A percentile compares a stretch with the other conserved stretches of the same genome.
Conservation (phyloP, 2,113 vertebrate genomes). For the Podiceps cristatus region DNA sequence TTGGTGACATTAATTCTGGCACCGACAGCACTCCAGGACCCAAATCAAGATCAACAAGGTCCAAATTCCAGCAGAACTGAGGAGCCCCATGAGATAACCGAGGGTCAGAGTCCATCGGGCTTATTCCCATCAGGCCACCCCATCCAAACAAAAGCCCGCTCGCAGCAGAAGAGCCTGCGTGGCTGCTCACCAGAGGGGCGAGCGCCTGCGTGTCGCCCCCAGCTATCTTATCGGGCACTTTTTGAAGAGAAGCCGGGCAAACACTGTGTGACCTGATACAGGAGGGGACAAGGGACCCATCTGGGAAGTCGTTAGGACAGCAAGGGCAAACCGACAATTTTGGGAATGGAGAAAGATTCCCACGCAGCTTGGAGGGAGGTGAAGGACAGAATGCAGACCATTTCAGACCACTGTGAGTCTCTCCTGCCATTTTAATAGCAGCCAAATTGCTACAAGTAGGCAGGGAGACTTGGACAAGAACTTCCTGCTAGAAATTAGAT, state of each 20-base stretch:
- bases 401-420: background rate
- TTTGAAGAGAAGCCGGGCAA: constrained; percentile 7
- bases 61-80: constrained; percentile 19
- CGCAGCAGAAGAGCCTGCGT: background rate
- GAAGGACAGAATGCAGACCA: background rate
- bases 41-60: background rate
- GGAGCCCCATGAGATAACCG: background rate
- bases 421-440: background rate
- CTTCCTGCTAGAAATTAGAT: background rate
- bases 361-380: background rate
- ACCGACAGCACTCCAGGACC: background rate
- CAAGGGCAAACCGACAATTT: background rate
- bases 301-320: background rate
- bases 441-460: background rate
- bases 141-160: background rate
- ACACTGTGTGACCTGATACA: background rate
- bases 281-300: background rate
- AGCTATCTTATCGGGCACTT: constrained; percentile 10
- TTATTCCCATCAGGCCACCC: background rate
- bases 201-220: background rate
- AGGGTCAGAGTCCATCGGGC: background rate
- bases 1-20: background rate
- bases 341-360: background rate
- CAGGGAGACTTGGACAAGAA: background rate
- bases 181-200: background rate